A percentile compares a stretch with the other conserved stretches of the same genome.
phyloP scores from a whole-genome alignment of 2,888 invertebrate genomes.

The Drosophila stalkeri region DNA sequence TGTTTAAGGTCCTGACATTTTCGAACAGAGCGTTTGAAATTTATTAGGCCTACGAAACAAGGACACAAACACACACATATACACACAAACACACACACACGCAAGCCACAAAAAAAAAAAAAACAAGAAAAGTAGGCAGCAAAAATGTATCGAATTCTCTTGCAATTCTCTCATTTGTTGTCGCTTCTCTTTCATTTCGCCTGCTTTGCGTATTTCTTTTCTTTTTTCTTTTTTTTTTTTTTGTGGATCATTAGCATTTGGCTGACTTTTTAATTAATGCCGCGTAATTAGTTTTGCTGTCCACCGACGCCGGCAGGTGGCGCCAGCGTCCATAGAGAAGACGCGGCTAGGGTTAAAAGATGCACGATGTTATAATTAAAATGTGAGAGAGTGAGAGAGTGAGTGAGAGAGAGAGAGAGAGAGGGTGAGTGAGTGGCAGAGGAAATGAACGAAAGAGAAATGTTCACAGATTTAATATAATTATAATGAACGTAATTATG shows the following conservation, averaged over 20 bases:
- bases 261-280: constrained; percentile 72
- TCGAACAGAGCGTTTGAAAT: constrained; percentile 60
- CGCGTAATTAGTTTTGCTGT: constrained; percentile 70
- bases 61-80: constrained; percentile 39
- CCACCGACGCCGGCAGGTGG: constrained; percentile 55
- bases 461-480: constrained; percentile 71
- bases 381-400: constrained; percentile 1
- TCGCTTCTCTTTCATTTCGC: neutral
- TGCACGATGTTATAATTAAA: constrained; percentile 15
- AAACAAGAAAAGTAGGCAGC: neutral
- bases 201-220: neutral
- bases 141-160: constrained; percentile 44
- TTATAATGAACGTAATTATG: constrained; percentile 75
- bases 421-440: neutral
- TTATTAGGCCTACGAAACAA: constrained; percentile 67
- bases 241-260: constrained; percentile 53
- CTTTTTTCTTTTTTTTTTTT: neutral
- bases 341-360: constrained; percentile 3
- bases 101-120: neutral
- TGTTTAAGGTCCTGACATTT: constrained; percentile 43
- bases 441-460: constrained; percentile 31
- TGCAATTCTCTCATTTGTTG: constrained; percentile 11
- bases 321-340: constrained; percentile 38
- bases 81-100: neutral
- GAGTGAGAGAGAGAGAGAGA: neutral